These are phyloP conservation scores for Columba livia DNA, from an alignment of 2,113 vertebrate genomes.

Conservation along the genomic window DNA sequence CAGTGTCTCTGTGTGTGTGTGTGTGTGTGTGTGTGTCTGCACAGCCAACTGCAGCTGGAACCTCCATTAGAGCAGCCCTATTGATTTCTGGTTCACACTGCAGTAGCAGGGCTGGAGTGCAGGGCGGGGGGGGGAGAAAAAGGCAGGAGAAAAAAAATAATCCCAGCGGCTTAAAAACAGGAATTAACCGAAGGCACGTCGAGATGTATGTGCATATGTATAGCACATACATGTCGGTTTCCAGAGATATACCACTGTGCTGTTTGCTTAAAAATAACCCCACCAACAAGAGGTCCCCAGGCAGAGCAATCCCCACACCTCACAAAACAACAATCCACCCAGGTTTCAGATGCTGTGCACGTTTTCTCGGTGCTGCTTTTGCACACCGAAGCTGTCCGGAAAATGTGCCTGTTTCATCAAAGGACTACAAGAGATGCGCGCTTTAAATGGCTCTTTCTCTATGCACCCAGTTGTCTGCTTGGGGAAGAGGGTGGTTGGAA, in stretches of 20 bases:
- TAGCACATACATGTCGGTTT: not conserved
- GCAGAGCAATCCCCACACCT: not conserved
- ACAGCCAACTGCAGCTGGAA: conserved; percentile 72
- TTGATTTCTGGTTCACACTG: conserved; percentile 78
- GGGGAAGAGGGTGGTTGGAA: not conserved
- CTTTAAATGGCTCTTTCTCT: not conserved
- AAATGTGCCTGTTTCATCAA: not conserved
- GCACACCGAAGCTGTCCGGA: not conserved
- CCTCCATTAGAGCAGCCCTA: conserved; percentile 76
- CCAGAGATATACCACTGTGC: not conserved
- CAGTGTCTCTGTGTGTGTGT: conserved; percentile 49
- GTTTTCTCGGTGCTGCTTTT: not conserved
- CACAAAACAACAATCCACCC: not conserved
- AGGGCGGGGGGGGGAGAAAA: not conserved
- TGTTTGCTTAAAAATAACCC: not conserved
- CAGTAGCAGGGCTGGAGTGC: conserved; percentile 56
- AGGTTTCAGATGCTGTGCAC: not conserved
- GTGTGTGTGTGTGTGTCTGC: not conserved
- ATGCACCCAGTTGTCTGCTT: not conserved
- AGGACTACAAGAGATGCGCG: not conserved
- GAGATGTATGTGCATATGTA: not conserved
- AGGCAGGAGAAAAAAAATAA: not conserved
- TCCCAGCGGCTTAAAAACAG: not conserved
- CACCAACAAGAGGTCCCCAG: not conserved
- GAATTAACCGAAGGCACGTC: not conserved